A percentile compares a stretch with the other conserved stretches of the same genome.
These are phyloP conservation scores for Xylocopa sonorina DNA, from an alignment of 1,140 invertebrate species.

Conservation along the genomic window DNA sequence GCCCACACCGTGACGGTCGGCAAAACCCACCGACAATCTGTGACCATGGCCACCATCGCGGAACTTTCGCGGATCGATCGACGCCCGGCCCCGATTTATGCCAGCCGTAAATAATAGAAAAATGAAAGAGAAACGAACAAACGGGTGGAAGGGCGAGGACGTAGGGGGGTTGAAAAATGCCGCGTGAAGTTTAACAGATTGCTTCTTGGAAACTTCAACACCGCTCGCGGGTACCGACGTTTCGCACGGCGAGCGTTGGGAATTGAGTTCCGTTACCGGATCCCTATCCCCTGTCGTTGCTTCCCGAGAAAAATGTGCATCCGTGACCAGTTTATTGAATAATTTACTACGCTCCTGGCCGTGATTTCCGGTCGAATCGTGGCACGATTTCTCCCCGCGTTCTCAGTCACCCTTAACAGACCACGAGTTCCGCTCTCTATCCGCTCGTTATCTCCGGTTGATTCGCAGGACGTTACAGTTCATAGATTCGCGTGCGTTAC, in stretches of 20 bases:
- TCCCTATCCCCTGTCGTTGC: constrained; percentile 48
- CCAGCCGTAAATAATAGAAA: constrained; percentile 58
- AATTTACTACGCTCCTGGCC: constrained; percentile 37
- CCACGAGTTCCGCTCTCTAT: background rate
- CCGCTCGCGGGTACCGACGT: constrained; percentile 25
- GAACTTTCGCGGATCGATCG: constrained; percentile 57
- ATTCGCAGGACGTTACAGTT: too few species aligned
- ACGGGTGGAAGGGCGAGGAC: background rate
- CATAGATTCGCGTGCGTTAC: background rate
- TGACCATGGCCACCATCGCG: constrained; percentile 17
- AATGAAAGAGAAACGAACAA: background rate
- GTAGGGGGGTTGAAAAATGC: constrained; percentile 24
- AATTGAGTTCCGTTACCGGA: constrained; percentile 55
- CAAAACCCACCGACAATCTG: constrained; percentile 6
- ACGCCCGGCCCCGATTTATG: constrained; percentile 58
- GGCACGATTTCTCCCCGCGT: constrained; percentile 9
- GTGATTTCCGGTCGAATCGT: constrained; percentile 26
- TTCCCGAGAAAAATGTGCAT: constrained; percentile 54
- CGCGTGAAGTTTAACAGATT: constrained; percentile 59
- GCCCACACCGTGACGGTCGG: constrained; percentile 3
- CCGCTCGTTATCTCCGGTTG: background rate
- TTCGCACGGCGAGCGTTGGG: constrained; percentile 22
- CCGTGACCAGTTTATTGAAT: constrained; percentile 58
- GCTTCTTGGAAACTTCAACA: constrained; percentile 52
- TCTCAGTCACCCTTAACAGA: too few species aligned